Conservation (phyloP, 2,797 vertebrate species). For the Euthynnus affinis region DNA sequence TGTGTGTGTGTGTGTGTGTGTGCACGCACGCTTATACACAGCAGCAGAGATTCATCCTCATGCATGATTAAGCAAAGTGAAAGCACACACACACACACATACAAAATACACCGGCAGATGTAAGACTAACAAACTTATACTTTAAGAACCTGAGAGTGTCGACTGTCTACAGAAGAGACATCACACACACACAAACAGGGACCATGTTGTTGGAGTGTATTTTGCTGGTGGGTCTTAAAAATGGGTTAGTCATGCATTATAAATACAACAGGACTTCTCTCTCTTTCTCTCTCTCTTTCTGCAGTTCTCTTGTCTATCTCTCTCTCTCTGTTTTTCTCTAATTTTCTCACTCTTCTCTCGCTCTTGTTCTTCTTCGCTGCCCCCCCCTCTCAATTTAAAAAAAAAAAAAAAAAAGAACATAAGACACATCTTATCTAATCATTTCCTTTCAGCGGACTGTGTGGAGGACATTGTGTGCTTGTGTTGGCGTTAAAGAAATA, state of each 20-base stretch:
- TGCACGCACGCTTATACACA: neutral
- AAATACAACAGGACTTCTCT: constrained; percentile 61
- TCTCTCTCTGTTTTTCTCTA: constrained; percentile 2
- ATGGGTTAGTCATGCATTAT: constrained; percentile 80
- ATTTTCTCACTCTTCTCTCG: constrained; percentile 29
- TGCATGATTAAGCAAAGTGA: constrained; percentile 15
- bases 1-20: constrained; percentile 17
- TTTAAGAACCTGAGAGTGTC: constrained; percentile 4
- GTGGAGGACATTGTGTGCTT: constrained; percentile 7
- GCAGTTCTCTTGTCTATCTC: constrained; percentile 5
- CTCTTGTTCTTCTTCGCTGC: neutral
- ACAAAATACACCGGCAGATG: constrained; percentile 1
- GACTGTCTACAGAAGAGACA: neutral
- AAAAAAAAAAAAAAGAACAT: constrained; percentile 17
- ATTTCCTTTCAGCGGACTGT: constrained; percentile 15
- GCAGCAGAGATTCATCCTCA: constrained; percentile 27
- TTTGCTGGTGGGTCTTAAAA: constrained; percentile 64
- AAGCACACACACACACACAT: constrained; percentile 3
- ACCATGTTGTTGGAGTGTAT: constrained; percentile 23
- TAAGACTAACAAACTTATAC: constrained; percentile 10
- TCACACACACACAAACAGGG: constrained; percentile 1
- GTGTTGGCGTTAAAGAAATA: constrained; percentile 5
- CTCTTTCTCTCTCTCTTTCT: constrained; percentile 18
- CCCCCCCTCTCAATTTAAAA: neutral
- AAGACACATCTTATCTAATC: constrained; percentile 17